Evolutionary conservation across 2,113 vertebrate species (phyloP).

Genomic region (Sebastes fasciatus): DNA sequence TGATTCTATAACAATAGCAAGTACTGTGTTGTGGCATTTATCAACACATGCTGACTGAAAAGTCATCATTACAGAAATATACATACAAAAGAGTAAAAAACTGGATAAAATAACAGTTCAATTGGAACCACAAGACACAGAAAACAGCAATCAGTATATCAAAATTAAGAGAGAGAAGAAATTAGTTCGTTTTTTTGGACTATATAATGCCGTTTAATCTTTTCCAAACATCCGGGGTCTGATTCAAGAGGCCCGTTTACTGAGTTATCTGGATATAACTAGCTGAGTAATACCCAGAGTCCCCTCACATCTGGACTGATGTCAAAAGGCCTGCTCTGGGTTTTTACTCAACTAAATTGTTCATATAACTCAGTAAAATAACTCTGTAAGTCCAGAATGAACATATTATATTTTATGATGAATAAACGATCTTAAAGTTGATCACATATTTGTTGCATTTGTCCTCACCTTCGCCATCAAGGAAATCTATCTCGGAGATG

Average conservation of each 20-base stretch:
- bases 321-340: not conserved
- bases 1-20: not conserved
- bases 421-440: not conserved
- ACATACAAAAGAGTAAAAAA: not conserved
- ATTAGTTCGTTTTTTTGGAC: no score
- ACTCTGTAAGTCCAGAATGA: not conserved
- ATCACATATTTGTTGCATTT: not conserved
- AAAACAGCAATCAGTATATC: not conserved
- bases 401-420: not conserved
- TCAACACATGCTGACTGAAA: not conserved
- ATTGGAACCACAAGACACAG: not conserved
- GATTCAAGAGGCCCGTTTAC: not conserved
- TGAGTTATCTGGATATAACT: not conserved
- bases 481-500: conserved; percentile 90
- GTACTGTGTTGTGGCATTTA: not conserved
- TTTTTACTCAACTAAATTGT: not conserved
- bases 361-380: not conserved
- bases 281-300: not conserved
- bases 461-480: conserved; percentile 44
- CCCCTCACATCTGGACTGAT: no score
- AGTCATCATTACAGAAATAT: not conserved
- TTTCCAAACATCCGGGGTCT: not conserved
- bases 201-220: not conserved
- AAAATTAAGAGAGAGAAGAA: not conserved
- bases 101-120: not conserved